Conservation (phyloP, 1,140 invertebrate species). For the Thaumetopoea pityocampa region DNA sequence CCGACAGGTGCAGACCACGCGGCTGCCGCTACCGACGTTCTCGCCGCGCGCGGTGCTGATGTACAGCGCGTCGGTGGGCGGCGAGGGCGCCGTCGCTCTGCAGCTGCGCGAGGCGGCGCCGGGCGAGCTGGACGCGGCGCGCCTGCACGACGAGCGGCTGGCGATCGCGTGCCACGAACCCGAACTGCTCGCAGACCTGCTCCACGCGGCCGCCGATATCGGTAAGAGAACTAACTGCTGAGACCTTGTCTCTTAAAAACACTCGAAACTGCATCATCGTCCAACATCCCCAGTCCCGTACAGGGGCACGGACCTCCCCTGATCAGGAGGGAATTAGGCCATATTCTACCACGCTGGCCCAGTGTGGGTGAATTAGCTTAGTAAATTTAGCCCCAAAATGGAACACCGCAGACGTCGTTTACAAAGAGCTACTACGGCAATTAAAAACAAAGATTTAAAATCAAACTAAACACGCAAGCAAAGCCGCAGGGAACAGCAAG, state of each 20-base stretch:
- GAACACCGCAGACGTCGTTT: too few species aligned
- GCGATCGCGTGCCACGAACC: conserved; percentile 77
- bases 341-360: too few species aligned
- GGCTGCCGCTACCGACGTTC: conserved; percentile 75
- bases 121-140: conserved; percentile 49
- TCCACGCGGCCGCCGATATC: conserved; percentile 57
- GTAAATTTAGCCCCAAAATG: too few species aligned
- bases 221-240: conserved; percentile 27
- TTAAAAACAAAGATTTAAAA: too few species aligned
- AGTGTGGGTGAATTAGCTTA: too few species aligned
- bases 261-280: not conserved
- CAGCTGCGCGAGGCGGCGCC: conserved; percentile 76
- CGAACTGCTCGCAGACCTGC: conserved; percentile 68
- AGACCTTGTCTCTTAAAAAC: not conserved
- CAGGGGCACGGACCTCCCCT: too few species aligned
- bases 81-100: conserved; percentile 74
- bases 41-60: conserved; percentile 77
- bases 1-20: conserved; percentile 56
- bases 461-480: too few species aligned
- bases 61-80: conserved; percentile 78
- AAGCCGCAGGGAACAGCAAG: too few species aligned
- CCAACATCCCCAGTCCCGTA: too few species aligned
- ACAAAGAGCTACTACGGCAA: too few species aligned
- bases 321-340: too few species aligned
- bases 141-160: conserved; percentile 65